Base-by-base conservation (phyloP, 1,140 invertebrate species). In the Odontomachus brunneus region DNA sequence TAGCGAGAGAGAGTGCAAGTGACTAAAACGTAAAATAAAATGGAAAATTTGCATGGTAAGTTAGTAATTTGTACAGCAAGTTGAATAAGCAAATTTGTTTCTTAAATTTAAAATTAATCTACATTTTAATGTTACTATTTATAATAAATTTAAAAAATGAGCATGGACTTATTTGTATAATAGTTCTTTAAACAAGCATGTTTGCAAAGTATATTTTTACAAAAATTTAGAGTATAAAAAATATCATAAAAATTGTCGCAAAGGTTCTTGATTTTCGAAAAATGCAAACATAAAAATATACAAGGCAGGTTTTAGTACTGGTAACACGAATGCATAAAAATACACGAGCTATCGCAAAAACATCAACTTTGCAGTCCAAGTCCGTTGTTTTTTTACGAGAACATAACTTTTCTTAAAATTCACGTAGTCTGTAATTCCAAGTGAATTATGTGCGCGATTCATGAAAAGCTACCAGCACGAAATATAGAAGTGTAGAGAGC, bases 181-280 rank as follows among this genome's bases (percentile, higher is more conserved):
- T n/a, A n/a, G n/a, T n/a, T n/a, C n/a, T n/a, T n/a, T n/a, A n/a
- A n/a, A n/a, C n/a, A n/a, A n/a, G n/a, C n/a, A n/a, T n/a, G n/a
- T n/a, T n/a, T n/a, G n/a, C n/a, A n/a, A n/a, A n/a, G n/a, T n/a
- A n/a, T n/a, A n/a, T n/a, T n/a, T n/a, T n/a, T n/a, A n/a, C n/a
- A n/a, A n/a, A n/a, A n/a, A n/a, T n/a, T n/a, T n/a, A 1, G 12
- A 12, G 0, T 26, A 19, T 15, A 22, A 74, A 14, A 51, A 63
- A 15, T 51, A 75, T 60, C 38, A 48, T 65, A 76, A 76, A 76
- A 66, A 66, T 53, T 51, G 51, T 33, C 53, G 17, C 33, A 44
- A 33, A 33, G 7, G 17, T 19, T 29, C n/a, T 17, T 62, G 15
- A 73, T 15, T 73, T 7, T 48, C 19, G 59, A 12, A 17, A 3